Evolutionary conservation across 2,888 invertebrate species (phyloP).

Genomic region (Plebejus argus): DNA sequence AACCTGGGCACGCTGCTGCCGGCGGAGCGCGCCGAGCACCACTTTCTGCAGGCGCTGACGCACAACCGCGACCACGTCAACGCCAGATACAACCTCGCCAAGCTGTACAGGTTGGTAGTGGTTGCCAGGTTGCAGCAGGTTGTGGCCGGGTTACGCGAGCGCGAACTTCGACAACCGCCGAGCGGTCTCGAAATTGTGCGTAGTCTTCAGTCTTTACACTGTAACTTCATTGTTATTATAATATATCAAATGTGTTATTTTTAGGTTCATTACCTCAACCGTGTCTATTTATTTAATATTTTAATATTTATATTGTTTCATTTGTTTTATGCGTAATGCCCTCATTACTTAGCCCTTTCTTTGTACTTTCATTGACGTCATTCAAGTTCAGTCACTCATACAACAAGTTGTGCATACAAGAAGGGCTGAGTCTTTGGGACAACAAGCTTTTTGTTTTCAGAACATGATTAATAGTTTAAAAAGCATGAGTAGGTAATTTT

Average conservation of each 20-base stretch:
- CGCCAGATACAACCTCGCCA: constrained; percentile 92
- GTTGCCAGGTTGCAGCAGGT: no score
- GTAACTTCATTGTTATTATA: no score
- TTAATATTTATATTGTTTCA: neutral
- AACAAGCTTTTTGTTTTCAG: neutral
- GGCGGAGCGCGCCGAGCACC: constrained; percentile 86
- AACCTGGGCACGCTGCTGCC: constrained; percentile 90
- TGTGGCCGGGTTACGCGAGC: no score
- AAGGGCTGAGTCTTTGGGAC: neutral
- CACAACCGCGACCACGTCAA: constrained; percentile 89
- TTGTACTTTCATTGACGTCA: constrained; percentile 6
- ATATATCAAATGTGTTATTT: constrained; percentile 40
- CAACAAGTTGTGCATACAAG: neutral
- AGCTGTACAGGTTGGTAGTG: constrained; percentile 79
- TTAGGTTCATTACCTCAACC: neutral
- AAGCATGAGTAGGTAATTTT: neutral
- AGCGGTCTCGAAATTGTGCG: no score
- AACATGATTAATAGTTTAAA: neutral
- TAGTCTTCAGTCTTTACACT: no score
- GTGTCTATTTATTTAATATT: no score
- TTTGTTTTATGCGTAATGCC: neutral
- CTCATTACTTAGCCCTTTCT: neutral
- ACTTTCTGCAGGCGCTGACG: constrained; percentile 87
- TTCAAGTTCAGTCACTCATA: neutral
- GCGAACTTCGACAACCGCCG: no score